A percentile compares a stretch with the other conserved stretches of the same genome.
These are phyloP conservation scores for Porites rus DNA, from an alignment of 92 coral and sea anemone species.

Conservation along the genomic window DNA sequence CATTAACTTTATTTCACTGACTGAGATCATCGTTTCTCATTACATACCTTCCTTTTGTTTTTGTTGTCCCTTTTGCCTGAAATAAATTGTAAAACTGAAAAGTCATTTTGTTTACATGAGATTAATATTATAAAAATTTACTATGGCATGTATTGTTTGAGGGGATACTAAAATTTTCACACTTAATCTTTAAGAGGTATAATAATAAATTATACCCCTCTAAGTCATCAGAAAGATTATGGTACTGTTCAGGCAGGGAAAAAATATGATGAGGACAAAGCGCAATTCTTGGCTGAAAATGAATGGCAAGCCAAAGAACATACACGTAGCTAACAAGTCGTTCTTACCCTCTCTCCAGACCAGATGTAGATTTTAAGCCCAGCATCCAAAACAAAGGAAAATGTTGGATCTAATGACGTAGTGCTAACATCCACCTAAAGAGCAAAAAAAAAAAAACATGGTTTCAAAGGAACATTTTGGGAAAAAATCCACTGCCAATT, in stretches of 20 bases:
- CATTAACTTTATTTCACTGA: background rate
- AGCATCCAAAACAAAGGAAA: slow-evolving; percentile 89
- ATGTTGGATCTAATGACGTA: slow-evolving; percentile 87
- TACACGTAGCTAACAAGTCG: background rate
- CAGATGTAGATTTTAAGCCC: slow-evolving; percentile 92
- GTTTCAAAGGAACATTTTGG: background rate
- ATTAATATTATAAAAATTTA: background rate
- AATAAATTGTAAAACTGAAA: background rate
- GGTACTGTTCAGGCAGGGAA: too few relatives aligned
- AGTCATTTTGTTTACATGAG: background rate
- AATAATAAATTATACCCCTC: too few relatives aligned
- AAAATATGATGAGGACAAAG: too few relatives aligned
- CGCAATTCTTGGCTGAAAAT: too few relatives aligned
- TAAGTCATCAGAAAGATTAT: too few relatives aligned
- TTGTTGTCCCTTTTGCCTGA: slow-evolving; percentile 92
- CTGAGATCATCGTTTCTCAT: background rate
- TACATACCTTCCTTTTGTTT: slow-evolving; percentile 96
- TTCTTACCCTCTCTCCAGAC: slow-evolving; percentile 90
- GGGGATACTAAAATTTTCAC: background rate
- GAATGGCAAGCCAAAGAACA: background rate
- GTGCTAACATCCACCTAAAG: slow-evolving; percentile 80
- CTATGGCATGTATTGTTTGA: background rate
- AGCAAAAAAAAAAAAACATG: background rate
- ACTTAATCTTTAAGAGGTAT: too few relatives aligned
- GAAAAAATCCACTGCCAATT: too few relatives aligned